Percentiles rank a stretch among this genome's conserved stretches.
These are phyloP conservation scores for Platichthys stellatus DNA, from an alignment of 2,113 vertebrate genomes.

Conservation along the genomic window DNA sequence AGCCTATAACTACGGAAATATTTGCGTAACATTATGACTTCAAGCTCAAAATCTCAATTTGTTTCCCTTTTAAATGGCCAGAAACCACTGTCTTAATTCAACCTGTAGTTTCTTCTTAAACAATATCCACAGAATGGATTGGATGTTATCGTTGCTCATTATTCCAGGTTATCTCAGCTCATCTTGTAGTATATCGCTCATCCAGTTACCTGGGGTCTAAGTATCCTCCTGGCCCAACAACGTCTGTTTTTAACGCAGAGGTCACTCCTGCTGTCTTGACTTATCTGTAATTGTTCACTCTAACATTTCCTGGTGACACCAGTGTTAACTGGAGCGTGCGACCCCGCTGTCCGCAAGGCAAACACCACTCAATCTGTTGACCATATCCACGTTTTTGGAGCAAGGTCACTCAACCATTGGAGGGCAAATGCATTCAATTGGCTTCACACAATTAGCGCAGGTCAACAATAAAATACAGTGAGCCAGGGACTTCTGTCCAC, in stretches of 20 bases:
- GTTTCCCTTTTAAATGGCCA: no score
- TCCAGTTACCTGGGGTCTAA: not conserved
- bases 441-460: constrained; percentile 77
- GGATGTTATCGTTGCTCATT: no score
- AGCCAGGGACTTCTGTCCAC: constrained; percentile 55
- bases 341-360: constrained; percentile 61
- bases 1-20: no score
- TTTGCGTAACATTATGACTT: no score
- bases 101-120: not conserved
- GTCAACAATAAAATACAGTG: constrained; percentile 71
- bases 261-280: constrained; percentile 31
- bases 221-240: not conserved
- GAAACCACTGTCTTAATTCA: no score
- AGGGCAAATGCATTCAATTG: constrained; percentile 76
- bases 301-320: constrained; percentile 78
- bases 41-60: no score
- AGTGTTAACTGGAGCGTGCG: constrained; percentile 74
- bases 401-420: constrained; percentile 73
- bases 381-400: constrained; percentile 67
- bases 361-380: constrained; percentile 80
- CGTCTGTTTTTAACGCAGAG: constrained; percentile 23
- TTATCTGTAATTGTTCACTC: constrained; percentile 78
- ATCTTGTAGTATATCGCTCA: not conserved
- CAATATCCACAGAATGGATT: not conserved
- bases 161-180: not conserved